Evolutionary conservation across 1,140 invertebrate genomes (phyloP), one percentile per base, ranked within the genome.

Genomic region (Phenacoccus solenopsis): DNA sequence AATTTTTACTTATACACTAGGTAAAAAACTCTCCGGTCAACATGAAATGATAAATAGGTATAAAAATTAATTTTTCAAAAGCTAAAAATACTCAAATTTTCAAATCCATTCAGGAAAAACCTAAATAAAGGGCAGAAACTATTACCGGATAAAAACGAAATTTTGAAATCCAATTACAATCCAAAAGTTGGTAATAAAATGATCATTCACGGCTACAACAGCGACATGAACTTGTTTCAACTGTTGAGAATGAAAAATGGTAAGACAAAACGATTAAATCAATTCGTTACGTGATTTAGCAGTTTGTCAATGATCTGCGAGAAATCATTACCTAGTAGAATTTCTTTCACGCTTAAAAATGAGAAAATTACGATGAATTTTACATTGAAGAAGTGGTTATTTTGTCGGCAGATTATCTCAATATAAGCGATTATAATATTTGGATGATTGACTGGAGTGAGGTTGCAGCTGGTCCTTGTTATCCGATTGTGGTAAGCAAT

Each of bases 361-460:
- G 38, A 49, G 20, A 49, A 9, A 49, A 16, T 49, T n/a, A n/a
- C n/a, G n/a, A n/a, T n/a, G n/a, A n/a, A n/a, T n/a, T n/a, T n/a
- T n/a, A n/a, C n/a, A n/a, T n/a, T n/a, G n/a, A n/a, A n/a, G 5
- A 49, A 49, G 13, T 9, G 20, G 5, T 10, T 49, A 49, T 49
- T 32, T 32, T 13, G 13, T 13, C 5, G 30, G 13, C 16, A 49
- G 59, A 27, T 3, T 64, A 64, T 20, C 25, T 64, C 22, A 24
- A 27, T 3, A 7, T 64, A 4, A 16, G 20, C 20, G 56, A 64
- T 24, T 64, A 25, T 74, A 89, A 89, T 73, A 75, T 89, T 0
- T 82, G 89, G 69, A 81, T 82, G 1, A 79, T 89, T 7, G 86
- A 89, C 73, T 90, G 87, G 86, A 81, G 81, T 35, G 75, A 81